Base-by-base conservation (phyloP, 2,797 vertebrate genomes). In the Taeniopygia guttata region DNA sequence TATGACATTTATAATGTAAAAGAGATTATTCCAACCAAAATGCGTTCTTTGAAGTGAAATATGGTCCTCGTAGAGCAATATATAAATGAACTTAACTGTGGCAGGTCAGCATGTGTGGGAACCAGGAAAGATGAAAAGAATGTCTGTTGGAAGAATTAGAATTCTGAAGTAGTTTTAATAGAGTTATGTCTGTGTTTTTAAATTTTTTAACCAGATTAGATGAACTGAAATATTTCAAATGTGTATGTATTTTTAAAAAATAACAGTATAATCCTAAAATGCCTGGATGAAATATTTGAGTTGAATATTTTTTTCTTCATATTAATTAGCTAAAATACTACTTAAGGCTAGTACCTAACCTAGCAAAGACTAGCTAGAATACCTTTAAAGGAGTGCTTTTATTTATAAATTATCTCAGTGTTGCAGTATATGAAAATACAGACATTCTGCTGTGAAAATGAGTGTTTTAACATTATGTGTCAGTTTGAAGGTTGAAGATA, bases 221-320 rank as follows among this genome's bases (percentile, higher is more conserved):
- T 45, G 8, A 85, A 55, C 23, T 43, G 70, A 74, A 86, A 30
- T 55, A 66, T 20, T 40, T 84, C 7, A n/a, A 29, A 63, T 69
- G 29, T 7, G 2, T 3, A 4, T 36, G 2, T 34, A 0, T 59
- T 43, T 21, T 19, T 54, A 11, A 7, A 2, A 52, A 84, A 16
- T 32, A 34, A 19, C 43, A 46, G 1, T 43, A 4, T 13, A 34
- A 45, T 68, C 10, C 10, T 58, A 5, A 64, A 75, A 52, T 63
- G 3, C 38, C 8, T 26, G 13, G 8, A 7, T 59, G 9, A 55
- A 2, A 2, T 10, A 21, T 62, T 62, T 20, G 26, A 20, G 11
- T 72, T 72, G 27, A 63, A 7, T 55, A 8, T 70, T 66, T 58
- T 38, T 34, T 34, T 11, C 43, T 55, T 77, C 2, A 1, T 58